Percentiles rank a stretch among this genome's conserved stretches.
Evolutionary conservation across 2,888 invertebrate species (phyloP).

Genomic region (Scaptomyza caliginosa): DNA sequence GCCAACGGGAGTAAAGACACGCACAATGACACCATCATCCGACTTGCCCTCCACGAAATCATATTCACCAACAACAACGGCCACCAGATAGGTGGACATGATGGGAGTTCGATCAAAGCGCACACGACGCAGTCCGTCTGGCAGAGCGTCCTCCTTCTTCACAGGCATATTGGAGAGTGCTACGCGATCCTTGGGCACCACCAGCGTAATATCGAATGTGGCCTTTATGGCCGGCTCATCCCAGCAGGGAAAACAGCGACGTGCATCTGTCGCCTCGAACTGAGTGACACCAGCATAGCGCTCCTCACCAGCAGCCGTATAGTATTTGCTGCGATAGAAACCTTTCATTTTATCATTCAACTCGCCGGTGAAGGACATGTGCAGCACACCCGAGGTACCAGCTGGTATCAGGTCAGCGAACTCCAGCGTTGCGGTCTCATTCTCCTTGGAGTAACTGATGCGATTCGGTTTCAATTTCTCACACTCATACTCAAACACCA

Average conservation of each 20-base stretch:
- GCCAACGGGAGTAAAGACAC: slow-evolving; percentile 94
- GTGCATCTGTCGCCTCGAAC: slow-evolving; percentile 95
- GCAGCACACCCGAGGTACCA: slow-evolving; percentile 86
- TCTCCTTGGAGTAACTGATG: slow-evolving; percentile 84
- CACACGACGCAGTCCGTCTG: slow-evolving; percentile 85
- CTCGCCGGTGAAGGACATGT: slow-evolving; percentile 91
- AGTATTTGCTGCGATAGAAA: slow-evolving; percentile 96
- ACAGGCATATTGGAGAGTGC: slow-evolving; percentile 97
- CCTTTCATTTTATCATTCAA: slow-evolving; percentile 97
- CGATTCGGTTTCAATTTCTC: slow-evolving; percentile 80
- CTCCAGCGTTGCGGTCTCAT: slow-evolving; percentile 89
- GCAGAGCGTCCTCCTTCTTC: slow-evolving; percentile 84
- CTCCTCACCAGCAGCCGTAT: slow-evolving; percentile 89
- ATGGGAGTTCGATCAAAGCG: slow-evolving; percentile 93
- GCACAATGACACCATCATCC: slow-evolving; percentile 91
- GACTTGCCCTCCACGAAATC: slow-evolving; percentile 95
- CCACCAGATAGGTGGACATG: slow-evolving; percentile 98
- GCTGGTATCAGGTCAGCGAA: slow-evolving; percentile 87
- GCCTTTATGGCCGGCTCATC: slow-evolving; percentile 98
- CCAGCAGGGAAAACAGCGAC: slow-evolving; percentile 98
- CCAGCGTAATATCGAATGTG: slow-evolving; percentile 94
- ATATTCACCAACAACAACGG: slow-evolving; percentile 97
- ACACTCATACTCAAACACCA: slow-evolving; percentile 85
- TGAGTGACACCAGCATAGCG: slow-evolving; percentile 95
- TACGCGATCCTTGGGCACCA: slow-evolving; percentile 91